phyloP scores from a whole-genome alignment of 2,888 invertebrate genomes.

The Sarcophaga carnaria region DNA sequence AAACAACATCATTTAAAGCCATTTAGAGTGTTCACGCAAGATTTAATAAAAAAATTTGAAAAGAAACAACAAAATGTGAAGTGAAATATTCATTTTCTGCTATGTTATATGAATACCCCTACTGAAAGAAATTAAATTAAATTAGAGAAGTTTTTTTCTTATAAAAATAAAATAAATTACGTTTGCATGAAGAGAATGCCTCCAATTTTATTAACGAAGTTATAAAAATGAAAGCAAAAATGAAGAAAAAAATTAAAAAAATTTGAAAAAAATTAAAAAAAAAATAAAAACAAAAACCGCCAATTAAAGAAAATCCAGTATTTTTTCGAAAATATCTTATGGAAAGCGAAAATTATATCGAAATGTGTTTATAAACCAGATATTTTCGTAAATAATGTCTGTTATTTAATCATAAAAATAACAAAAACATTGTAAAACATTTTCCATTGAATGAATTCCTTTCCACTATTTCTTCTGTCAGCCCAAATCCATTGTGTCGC shows the following conservation, averaged over 20 bases:
- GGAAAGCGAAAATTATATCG: conserved; percentile 18
- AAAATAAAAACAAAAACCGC: neutral
- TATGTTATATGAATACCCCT: neutral
- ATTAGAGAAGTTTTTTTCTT: no score
- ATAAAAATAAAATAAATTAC: no score
- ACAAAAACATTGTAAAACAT: neutral
- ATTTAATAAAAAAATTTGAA: neutral
- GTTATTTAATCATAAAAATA: no score
- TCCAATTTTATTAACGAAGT: no score
- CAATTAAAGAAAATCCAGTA: conserved; percentile 1
- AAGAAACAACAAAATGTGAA: neutral
- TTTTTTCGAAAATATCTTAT: neutral
- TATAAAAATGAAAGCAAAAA: no score
- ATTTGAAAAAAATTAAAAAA: neutral
- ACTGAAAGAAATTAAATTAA: neutral
- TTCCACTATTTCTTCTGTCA: neutral
- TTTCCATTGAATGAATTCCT: neutral
- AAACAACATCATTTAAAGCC: conserved; percentile 5
- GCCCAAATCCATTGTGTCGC: neutral
- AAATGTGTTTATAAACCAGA: neutral
- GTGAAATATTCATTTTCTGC: neutral
- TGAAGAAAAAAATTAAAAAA: neutral
- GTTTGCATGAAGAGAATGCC: no score
- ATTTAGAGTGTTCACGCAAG: neutral
- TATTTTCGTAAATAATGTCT: no score